Percentiles rank a stretch among this genome's conserved stretches.
Evolutionary conservation across 1,140 invertebrate species (phyloP).

Genomic region (Matsumurasca onukii): DNA sequence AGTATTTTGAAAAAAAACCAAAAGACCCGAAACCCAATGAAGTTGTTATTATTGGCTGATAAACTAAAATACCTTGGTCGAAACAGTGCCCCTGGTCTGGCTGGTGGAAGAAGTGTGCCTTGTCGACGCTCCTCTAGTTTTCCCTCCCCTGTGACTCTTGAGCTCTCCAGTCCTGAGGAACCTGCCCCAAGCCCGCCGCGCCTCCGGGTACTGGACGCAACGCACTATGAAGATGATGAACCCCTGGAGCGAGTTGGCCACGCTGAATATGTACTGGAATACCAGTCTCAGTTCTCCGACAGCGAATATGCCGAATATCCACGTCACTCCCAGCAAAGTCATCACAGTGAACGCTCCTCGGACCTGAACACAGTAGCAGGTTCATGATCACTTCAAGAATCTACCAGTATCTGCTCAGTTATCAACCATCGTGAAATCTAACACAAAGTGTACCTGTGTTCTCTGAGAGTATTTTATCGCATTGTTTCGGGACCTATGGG

Average conservation of each 20-base stretch:
- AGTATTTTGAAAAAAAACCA: too few species aligned
- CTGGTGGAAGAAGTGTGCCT: slow-evolving; percentile 10
- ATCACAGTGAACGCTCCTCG: slow-evolving; percentile 56
- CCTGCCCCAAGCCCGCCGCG: slow-evolving; percentile 50
- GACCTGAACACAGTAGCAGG: slow-evolving; percentile 48
- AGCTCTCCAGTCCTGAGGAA: slow-evolving; percentile 49
- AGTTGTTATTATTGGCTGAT: too few species aligned
- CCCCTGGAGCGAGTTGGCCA: slow-evolving; percentile 55
- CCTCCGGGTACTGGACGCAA: slow-evolving; percentile 54
- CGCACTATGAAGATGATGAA: slow-evolving; percentile 56
- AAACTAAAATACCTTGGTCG: slow-evolving; percentile 11
- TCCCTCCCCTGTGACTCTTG: slow-evolving; percentile 35
- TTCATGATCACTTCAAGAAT: too few species aligned
- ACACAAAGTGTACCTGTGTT: too few species aligned
- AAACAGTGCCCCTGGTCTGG: background rate
- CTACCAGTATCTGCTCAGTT: too few species aligned
- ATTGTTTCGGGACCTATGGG: too few species aligned
- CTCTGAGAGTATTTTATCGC: too few species aligned
- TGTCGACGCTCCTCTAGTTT: background rate
- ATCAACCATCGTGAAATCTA: too few species aligned
- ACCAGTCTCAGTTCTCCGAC: slow-evolving; percentile 50
- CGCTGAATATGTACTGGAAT: slow-evolving; percentile 56
- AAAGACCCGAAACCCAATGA: too few species aligned
- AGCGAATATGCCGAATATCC: slow-evolving; percentile 56
- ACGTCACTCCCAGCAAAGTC: slow-evolving; percentile 55